Conservation (phyloP, 1,140 invertebrate species). For the Ericerus pela region DNA sequence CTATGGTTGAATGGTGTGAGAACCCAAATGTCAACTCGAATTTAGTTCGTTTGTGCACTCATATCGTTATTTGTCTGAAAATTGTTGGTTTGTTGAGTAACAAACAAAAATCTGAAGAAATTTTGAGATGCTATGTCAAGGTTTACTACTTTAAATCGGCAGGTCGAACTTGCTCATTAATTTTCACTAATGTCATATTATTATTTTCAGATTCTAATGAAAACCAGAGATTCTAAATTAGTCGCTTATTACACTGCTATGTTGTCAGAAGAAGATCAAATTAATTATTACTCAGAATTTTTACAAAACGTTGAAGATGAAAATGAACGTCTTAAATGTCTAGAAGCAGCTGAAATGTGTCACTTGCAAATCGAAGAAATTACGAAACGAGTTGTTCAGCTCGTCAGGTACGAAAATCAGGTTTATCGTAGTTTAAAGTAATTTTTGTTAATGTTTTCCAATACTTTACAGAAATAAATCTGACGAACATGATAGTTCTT, state of each 20-base stretch:
- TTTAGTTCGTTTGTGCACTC: conserved; percentile 63
- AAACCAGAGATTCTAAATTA: conserved; percentile 54
- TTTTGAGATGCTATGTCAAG: conserved; percentile 52
- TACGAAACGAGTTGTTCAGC: conserved; percentile 67
- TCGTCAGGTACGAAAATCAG: conserved; percentile 40
- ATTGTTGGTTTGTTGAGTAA: conserved; percentile 44
- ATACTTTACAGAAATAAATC: neutral
- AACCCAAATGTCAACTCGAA: conserved; percentile 30
- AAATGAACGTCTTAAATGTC: conserved; percentile 41
- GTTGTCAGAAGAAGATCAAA: conserved; percentile 51
- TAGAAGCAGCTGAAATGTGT: conserved; percentile 49
- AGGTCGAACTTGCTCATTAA: no score
- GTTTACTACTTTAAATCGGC: no score
- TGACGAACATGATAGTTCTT: neutral
- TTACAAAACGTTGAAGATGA: conserved; percentile 51
- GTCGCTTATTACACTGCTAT: conserved; percentile 71
- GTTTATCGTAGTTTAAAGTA: no score
- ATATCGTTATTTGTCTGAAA: conserved; percentile 68
- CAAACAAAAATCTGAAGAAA: conserved; percentile 35
- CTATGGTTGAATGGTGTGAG: conserved; percentile 34
- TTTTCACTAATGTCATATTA: no score
- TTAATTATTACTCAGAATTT: conserved; percentile 60
- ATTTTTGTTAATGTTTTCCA: no score
- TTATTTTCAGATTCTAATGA: conserved; percentile 32
- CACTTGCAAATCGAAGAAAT: conserved; percentile 71